phyloP scores from a whole-genome alignment of 2,888 invertebrate species.

The Zelleria hepariella region DNA sequence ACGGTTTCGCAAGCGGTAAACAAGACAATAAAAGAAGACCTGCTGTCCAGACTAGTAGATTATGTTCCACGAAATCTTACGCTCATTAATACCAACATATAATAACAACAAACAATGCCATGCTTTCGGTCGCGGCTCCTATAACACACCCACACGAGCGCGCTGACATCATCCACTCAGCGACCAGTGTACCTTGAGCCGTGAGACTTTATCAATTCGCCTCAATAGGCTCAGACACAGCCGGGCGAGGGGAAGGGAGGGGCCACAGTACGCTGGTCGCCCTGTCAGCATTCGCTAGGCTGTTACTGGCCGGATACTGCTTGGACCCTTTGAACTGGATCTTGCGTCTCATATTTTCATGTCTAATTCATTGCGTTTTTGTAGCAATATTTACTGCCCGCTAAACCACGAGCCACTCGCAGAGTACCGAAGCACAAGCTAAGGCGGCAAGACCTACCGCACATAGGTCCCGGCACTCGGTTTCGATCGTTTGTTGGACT shows the following conservation, averaged over 20 bases:
- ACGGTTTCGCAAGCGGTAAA: no score
- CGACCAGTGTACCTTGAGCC: background rate
- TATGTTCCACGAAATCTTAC: background rate
- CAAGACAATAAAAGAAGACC: no score
- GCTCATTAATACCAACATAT: background rate
- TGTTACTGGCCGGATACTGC: background rate
- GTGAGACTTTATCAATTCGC: background rate
- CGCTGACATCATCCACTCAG: background rate
- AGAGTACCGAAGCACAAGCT: no score
- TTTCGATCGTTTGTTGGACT: no score
- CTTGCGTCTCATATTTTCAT: background rate
- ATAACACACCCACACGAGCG: background rate
- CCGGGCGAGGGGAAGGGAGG: background rate
- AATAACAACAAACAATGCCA: background rate
- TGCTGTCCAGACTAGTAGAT: no score
- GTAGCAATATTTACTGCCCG: no score
- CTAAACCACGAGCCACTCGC: no score
- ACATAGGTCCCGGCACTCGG: no score
- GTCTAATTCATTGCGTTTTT: background rate
- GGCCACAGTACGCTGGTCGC: background rate
- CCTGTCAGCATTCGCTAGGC: background rate
- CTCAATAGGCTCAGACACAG: background rate
- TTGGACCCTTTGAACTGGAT: background rate
- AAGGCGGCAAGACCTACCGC: no score
- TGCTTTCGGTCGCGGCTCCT: background rate